phyloP scores from a whole-genome alignment of 2,888 invertebrate genomes.

The Mongoloraphidia duomilia region DNA sequence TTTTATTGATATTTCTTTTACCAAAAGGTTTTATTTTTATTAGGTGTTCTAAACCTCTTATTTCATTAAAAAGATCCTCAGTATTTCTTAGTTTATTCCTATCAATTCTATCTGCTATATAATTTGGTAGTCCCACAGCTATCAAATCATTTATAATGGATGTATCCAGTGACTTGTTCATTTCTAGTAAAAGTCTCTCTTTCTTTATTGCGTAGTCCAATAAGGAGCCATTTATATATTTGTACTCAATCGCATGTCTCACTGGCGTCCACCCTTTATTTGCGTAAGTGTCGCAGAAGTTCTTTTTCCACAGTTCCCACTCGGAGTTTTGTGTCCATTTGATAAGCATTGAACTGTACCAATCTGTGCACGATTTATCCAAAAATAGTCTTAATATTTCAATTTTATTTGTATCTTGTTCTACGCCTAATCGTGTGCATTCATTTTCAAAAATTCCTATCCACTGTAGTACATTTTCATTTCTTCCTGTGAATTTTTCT shows the following conservation, averaged over 20 bases:
- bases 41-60: slow-evolving; percentile 20
- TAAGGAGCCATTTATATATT: slow-evolving; percentile 16
- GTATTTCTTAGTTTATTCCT: slow-evolving; percentile 18
- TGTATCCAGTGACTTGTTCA: slow-evolving; percentile 14
- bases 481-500: slow-evolving; percentile 15
- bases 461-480: slow-evolving; percentile 14
- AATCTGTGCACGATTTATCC: slow-evolving; percentile 7
- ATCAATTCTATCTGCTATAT: slow-evolving; percentile 18
- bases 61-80: too few species aligned
- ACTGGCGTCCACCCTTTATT: slow-evolving; percentile 17
- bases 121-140: slow-evolving; percentile 19
- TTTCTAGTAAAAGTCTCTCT: slow-evolving; percentile 14
- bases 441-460: slow-evolving; percentile 14
- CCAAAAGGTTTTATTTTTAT: slow-evolving; percentile 11
- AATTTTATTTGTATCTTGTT: slow-evolving; percentile 11
- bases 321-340: slow-evolving; percentile 13
- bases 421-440: slow-evolving; percentile 12
- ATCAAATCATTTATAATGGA: slow-evolving; percentile 19
- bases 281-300: slow-evolving; percentile 17
- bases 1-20: too few species aligned
- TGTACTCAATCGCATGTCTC: too few species aligned
- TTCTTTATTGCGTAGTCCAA: slow-evolving; percentile 16
- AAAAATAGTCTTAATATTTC: slow-evolving; percentile 11
- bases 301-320: slow-evolving; percentile 18
- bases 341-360: slow-evolving; percentile 12